phyloP scores from a whole-genome alignment of 1,140 invertebrate genomes.

The Brachystomella parvula region DNA sequence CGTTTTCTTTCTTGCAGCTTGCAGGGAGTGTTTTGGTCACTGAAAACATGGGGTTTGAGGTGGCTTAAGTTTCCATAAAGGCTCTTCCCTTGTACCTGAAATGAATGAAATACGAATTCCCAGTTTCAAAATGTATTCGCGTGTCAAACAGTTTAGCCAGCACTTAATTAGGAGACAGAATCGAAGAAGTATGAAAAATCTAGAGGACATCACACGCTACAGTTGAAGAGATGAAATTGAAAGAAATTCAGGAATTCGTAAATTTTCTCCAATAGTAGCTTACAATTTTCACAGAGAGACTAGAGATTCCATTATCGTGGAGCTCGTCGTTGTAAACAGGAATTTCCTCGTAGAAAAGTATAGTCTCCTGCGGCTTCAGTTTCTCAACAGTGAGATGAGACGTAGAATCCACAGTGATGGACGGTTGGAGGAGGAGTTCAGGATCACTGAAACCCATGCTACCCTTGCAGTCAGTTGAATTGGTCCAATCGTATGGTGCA shows the following conservation, averaged over 20 bases:
- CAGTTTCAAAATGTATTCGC: constrained; percentile 75
- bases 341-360: constrained; percentile 89
- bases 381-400: constrained; percentile 83
- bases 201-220: constrained; percentile 88
- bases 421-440: constrained; percentile 46
- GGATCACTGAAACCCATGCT: constrained; percentile 54
- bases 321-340: constrained; percentile 96
- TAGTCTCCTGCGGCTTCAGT: constrained; percentile 80
- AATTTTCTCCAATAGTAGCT: constrained; percentile 38
- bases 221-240: constrained; percentile 13
- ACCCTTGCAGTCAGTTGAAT: constrained; percentile 85
- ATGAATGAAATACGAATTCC: constrained; percentile 68
- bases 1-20: too few species aligned
- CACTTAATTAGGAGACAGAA: constrained; percentile 87
- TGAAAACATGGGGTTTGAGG: constrained; percentile 22
- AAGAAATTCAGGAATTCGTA: too few species aligned
- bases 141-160: constrained; percentile 85
- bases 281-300: constrained; percentile 87
- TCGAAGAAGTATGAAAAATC: constrained; percentile 82
- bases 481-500: constrained; percentile 96
- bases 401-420: constrained; percentile 48
- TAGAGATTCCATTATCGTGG: constrained; percentile 92
- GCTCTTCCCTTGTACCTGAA: constrained; percentile 57
- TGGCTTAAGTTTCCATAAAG: constrained; percentile 17
- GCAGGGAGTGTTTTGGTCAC: constrained; percentile 30